These are phyloP conservation scores for Taphrorychus bicolor DNA, from an alignment of 2,888 invertebrate species.

Conservation along the genomic window DNA sequence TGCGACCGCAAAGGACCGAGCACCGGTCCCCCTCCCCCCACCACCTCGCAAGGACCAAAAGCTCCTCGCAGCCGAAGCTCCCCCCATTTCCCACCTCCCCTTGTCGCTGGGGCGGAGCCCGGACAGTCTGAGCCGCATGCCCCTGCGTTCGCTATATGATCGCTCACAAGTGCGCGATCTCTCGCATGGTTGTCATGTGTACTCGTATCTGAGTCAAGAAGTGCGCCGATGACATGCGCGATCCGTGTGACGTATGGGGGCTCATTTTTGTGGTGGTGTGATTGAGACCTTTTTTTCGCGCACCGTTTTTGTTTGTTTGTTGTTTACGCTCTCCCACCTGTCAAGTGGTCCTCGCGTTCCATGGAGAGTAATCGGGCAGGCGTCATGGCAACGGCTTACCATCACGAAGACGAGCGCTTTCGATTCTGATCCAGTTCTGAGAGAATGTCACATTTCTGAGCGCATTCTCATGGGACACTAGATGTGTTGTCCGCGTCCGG, in stretches of 20 bases:
- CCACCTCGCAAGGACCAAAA: constrained; percentile 5
- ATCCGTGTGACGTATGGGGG: constrained; percentile 18
- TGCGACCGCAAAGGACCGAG: constrained; percentile 3
- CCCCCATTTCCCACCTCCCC: constrained; percentile 30
- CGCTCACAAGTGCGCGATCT: constrained; percentile 38
- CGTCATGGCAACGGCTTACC: constrained; percentile 3
- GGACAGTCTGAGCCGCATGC: constrained; percentile 21
- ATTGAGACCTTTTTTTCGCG: constrained; percentile 33
- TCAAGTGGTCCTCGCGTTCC: constrained; percentile 29
- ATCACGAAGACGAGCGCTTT: neutral
- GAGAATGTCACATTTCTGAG: neutral
- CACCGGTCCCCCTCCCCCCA: neutral
- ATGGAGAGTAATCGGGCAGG: constrained; percentile 28
- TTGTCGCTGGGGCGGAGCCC: constrained; percentile 11
- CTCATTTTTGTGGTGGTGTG: constrained; percentile 26
- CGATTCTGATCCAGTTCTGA: constrained; percentile 3
- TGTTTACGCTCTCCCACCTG: constrained; percentile 28
- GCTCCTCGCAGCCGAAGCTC: constrained; percentile 16
- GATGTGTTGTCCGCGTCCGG: too few relatives aligned
- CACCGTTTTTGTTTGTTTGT: constrained; percentile 20
- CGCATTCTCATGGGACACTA: too few relatives aligned
- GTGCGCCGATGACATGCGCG: constrained; percentile 33
- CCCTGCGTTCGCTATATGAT: constrained; percentile 20
- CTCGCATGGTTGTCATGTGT: constrained; percentile 38
- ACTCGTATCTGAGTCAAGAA: constrained; percentile 8